Conservation (phyloP, 2,797 vertebrate genomes). For the Siniperca scherzeri region DNA sequence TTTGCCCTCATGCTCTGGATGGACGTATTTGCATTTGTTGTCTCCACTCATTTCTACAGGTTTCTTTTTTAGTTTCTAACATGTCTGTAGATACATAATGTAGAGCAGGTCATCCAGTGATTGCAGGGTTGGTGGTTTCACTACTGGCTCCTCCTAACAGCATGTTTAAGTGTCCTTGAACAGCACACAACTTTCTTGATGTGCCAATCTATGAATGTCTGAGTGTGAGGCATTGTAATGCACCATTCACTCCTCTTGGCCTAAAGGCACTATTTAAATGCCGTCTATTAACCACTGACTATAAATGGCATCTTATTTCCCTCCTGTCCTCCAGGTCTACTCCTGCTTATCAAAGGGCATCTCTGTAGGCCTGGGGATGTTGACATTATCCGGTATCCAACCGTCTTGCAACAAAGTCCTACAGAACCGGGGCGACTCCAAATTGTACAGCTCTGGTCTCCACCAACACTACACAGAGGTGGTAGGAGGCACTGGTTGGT, state of each 20-base stretch:
- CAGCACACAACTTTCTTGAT: too few species aligned
- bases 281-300: not conserved
- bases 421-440: conserved; percentile 10
- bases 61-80: too few species aligned
- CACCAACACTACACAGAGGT: conserved; percentile 33
- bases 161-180: too few species aligned
- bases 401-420: conserved; percentile 5
- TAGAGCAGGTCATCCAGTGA: too few species aligned
- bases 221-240: not conserved
- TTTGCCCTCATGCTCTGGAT: too few species aligned
- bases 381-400: accelerated
- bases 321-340: conserved; percentile 33
- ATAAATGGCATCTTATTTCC: not conserved
- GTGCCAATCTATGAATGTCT: too few species aligned
- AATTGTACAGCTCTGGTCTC: not conserved
- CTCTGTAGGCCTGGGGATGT: conserved; percentile 10
- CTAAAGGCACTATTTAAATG: not conserved
- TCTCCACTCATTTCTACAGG: too few species aligned
- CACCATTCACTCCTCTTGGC: not conserved
- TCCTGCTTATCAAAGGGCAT: conserved; percentile 45
- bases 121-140: too few species aligned
- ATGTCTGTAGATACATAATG: too few species aligned
- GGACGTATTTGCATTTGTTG: too few species aligned
- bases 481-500: conserved; percentile 52
- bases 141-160: too few species aligned